Base-by-base conservation (phyloP, 2,888 invertebrate genomes). In the Drosophila ustulata region DNA sequence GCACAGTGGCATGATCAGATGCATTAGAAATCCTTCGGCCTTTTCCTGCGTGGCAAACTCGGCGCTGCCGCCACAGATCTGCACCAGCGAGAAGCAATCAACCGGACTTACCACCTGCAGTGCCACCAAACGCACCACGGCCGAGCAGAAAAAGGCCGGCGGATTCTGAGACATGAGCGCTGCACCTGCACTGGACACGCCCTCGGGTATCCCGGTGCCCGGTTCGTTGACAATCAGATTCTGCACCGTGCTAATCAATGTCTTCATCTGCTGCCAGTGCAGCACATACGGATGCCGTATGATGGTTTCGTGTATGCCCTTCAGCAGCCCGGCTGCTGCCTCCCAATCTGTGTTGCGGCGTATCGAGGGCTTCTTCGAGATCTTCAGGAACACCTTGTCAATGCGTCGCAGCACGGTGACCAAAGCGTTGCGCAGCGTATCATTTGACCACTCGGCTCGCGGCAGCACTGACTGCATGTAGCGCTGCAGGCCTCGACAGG, bases 301-400 rank as follows among this genome's bases (percentile, higher is more conserved):
- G 92, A 99, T 95, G 0, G 99, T 99, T 91, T 98, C 97, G 91
- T 99, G 98, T 18, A 99, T 96, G 51, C 98, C 99, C 93, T 97
- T 98, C 1, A 99, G 93, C 53, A 99, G 93, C 23, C 97, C 97
- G 49, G 98, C 97, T 0, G 99, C 98, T 0, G 99, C 98, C 90
- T 98, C 97, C 99, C 99, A 99, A 90, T 99, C 98, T 0, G 98
- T 97, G 79, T 98, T 97, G 85, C 98, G 94, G 85, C 98, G 93
- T 70, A 98, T 97, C 11, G 97, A 97, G 2, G 98, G 96, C 91
- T 99, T 99, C 92, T 99, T 99, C 45, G 98, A 97, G 77, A 99
- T 98, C 93, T 99, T 99, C 57, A 96, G 94, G 91, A 99, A 99
- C 0, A 99, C 98, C 91, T 99, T 98, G 91, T 99, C 99, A 8